These are phyloP conservation scores for Semicossyphus pulcher DNA, from an alignment of 2,113 vertebrate genomes.

Conservation along the genomic window DNA sequence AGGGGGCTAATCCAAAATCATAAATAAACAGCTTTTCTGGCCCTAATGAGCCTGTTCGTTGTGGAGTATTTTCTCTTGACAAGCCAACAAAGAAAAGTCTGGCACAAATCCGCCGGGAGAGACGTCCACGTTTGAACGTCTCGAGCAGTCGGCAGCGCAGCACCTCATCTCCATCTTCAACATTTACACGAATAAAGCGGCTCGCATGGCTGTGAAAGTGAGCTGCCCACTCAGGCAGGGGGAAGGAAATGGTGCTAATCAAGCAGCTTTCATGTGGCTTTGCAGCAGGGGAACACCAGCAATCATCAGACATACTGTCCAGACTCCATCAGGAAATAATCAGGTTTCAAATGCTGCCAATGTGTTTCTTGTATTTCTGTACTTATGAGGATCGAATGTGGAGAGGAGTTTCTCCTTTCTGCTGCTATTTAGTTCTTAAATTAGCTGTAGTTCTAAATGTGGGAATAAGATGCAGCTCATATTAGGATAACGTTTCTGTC, in stretches of 20 bases:
- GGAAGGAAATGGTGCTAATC: constrained; percentile 9
- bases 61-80: constrained; percentile 24
- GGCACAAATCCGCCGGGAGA: constrained; percentile 16
- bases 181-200: constrained; percentile 6
- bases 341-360: constrained; percentile 2
- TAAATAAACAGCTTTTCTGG: constrained; percentile 55
- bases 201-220: not conserved
- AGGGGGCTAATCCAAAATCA: constrained; percentile 55
- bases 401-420: not conserved
- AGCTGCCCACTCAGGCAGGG: not conserved
- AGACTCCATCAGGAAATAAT: not conserved
- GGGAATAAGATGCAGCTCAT: not conserved
- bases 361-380: not conserved
- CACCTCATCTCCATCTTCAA: constrained; percentile 20
- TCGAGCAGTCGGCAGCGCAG: constrained; percentile 5
- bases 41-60: constrained; percentile 62
- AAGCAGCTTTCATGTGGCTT: constrained; percentile 20
- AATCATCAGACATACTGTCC: constrained; percentile 2
- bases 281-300: constrained; percentile 5
- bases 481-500: not conserved
- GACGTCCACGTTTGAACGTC: constrained; percentile 20
- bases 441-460: not conserved
- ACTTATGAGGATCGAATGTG: not conserved
- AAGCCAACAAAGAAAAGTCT: constrained; percentile 31
- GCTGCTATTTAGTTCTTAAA: not conserved